Percentiles rank a stretch among this genome's conserved stretches.
These are phyloP conservation scores for Zosterops hypoxanthus DNA, from an alignment of 2,113 vertebrate genomes.

Conservation along the genomic window DNA sequence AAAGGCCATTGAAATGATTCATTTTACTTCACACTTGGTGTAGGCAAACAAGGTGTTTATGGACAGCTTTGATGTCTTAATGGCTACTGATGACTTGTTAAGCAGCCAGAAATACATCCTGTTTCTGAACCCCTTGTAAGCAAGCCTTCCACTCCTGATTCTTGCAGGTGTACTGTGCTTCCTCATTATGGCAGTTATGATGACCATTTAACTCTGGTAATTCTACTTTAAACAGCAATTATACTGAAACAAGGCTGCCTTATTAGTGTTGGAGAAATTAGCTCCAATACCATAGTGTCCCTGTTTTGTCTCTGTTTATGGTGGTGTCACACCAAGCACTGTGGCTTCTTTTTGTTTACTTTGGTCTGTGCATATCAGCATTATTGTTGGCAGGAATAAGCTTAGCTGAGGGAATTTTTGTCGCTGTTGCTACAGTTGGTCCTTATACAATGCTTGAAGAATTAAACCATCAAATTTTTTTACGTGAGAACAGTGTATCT, in stretches of 20 bases:
- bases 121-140: background rate
- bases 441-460: background rate
- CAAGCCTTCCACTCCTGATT: background rate
- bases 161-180: background rate
- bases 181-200: background rate
- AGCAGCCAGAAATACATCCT: background rate
- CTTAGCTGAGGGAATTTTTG: background rate
- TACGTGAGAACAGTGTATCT: background rate
- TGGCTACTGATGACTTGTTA: background rate
- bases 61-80: background rate
- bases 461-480: background rate
- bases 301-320: background rate
- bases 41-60: background rate
- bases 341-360: background rate
- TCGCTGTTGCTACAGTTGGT: conserved; percentile 6
- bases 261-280: background rate
- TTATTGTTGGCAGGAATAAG: background rate
- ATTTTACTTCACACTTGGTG: background rate
- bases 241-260: background rate
- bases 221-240: background rate
- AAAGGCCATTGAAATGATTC: background rate
- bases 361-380: background rate
- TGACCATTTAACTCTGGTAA: background rate
- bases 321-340: background rate
- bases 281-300: background rate